These are phyloP conservation scores for Mesodorylaimus sp. DNA, from an alignment of 2,888 invertebrate genomes.

Conservation along the genomic window DNA sequence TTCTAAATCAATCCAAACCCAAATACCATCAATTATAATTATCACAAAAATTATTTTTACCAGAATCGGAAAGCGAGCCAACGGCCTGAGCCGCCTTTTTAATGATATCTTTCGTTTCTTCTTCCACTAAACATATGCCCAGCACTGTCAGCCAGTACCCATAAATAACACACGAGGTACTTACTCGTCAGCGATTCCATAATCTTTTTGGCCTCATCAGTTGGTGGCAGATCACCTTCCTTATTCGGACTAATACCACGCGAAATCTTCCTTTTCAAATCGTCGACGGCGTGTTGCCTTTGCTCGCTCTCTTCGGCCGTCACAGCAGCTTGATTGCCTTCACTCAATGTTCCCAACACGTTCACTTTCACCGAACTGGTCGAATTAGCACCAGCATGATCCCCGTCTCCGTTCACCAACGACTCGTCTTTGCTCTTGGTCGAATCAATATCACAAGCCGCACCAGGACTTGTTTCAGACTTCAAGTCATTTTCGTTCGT, in stretches of 20 bases:
- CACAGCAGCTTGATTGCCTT: neutral
- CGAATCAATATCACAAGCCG: too few species aligned
- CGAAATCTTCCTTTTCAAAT: neutral
- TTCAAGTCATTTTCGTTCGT: neutral
- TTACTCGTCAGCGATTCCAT: conserved; percentile 63
- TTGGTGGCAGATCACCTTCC: neutral
- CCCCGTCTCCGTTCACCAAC: too few species aligned
- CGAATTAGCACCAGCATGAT: too few species aligned
- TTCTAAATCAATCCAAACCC: conserved; percentile 37
- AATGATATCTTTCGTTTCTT: conserved; percentile 62
- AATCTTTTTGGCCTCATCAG: conserved; percentile 53
- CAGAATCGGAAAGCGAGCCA: conserved; percentile 72
- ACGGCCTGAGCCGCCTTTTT: conserved; percentile 73
- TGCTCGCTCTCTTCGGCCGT: neutral
- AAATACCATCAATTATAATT: neutral
- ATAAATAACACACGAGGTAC: conserved; percentile 18
- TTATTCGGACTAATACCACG: neutral
- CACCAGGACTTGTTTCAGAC: neutral
- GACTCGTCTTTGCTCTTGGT: too few species aligned
- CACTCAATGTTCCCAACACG: neutral
- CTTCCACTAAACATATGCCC: conserved; percentile 44
- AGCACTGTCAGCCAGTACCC: too few species aligned
- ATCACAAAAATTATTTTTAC: conserved; percentile 9
- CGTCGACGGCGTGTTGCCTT: neutral
- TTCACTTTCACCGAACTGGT: neutral